Evolutionary conservation across 2,113 vertebrate species (phyloP), one percentile per base, ranked within the genome.

Genomic region (Rhadina sibilatrix): DNA sequence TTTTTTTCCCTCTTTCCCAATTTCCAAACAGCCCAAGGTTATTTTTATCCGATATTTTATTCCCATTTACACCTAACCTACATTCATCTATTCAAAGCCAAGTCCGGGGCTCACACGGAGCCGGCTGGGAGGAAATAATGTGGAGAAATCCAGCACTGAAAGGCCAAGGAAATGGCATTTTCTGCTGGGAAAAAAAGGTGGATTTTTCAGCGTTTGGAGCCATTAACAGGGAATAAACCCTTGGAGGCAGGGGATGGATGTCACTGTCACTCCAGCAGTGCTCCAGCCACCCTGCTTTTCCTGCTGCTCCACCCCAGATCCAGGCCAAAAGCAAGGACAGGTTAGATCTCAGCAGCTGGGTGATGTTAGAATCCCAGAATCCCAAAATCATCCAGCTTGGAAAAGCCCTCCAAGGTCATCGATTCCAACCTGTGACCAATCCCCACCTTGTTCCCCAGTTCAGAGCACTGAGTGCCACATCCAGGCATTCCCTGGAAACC

Each of bases 41-140:
- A 87, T 84, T 88, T 88, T 89, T 90, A 72, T 47, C 89, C 19
- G 1, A 2, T 24, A 20, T 63, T 80, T 80, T 35, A n/a, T 83
- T 50, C 65, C 66, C 68, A 47, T 82, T 87, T 81, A 70, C 85
- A 85, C 69, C 83, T 82, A 93, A 93, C 90, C 88, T 71, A 86
- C 72, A 93, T 91, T 66, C 6, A 4, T 10, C 54, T n/a, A 19
- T 21, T 89, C 54, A 61, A 8, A 53, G 33, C 5, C 0, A 20
- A 83, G 50, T 2, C 50, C 4, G 1, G 38, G 44, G 46, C 72
- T 60, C 76, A 49, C 64, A 68, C 0, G 1, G 38, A 69, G 38
- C 46, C 4, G 13, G 54, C 25, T 30, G 3, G 2, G 60, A 68
- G 33, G 44, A 31, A 57, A 65, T 3, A 6, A 76, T 2, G 40